phyloP scores from a whole-genome alignment of 2,888 invertebrate genomes.

The Standfussiana lucernea region DNA sequence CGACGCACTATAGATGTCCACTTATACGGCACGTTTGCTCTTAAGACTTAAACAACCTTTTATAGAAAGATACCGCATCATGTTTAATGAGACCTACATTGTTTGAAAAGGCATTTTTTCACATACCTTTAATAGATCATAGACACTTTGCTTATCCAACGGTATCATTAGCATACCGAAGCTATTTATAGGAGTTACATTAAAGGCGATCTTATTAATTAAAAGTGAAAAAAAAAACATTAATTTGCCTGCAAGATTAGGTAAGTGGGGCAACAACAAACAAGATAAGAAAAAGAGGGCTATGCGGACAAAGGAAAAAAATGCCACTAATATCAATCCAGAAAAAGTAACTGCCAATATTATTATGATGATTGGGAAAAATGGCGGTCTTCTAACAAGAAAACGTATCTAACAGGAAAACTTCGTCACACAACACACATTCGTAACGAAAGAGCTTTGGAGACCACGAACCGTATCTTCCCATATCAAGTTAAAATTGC shows the following conservation, averaged over 20 bases:
- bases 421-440: background rate
- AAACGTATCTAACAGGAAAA: constrained; percentile 24
- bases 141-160: background rate
- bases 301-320: background rate
- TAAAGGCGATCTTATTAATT: constrained; percentile 9
- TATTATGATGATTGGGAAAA: background rate
- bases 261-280: background rate
- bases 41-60: constrained; percentile 14
- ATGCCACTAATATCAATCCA: background rate
- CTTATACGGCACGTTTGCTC: constrained; percentile 15
- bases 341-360: background rate
- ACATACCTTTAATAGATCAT: constrained; percentile 16
- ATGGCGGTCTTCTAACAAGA: background rate
- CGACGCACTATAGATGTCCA: background rate
- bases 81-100: constrained; percentile 40
- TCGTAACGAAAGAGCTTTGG: background rate
- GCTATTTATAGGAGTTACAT: constrained; percentile 1
- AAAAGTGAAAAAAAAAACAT: constrained; percentile 8
- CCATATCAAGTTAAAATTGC: background rate
- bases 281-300: background rate
- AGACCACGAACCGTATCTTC: background rate
- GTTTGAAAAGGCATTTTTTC: constrained; percentile 27
- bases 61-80: background rate
- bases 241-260: background rate
- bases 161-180: constrained; percentile 20